Percentiles rank a stretch among this genome's conserved stretches.
Conservation (phyloP, 2,888 invertebrate species). For the Metopia argyrocephala region DNA sequence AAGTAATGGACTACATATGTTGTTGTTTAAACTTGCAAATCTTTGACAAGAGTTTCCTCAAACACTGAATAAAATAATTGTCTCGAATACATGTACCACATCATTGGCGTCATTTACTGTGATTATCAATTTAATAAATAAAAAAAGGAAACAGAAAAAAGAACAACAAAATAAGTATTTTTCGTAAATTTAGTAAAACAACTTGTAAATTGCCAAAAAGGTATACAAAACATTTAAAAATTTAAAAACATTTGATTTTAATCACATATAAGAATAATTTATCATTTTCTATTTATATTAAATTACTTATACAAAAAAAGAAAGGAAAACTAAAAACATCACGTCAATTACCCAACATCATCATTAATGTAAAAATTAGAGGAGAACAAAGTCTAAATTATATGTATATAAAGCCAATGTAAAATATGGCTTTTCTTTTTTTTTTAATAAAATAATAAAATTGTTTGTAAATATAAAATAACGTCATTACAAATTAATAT, state of each 20-base stretch:
- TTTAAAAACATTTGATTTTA: not conserved
- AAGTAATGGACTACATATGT: constrained; percentile 8
- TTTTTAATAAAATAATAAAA: constrained; percentile 5
- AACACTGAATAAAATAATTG: constrained; percentile 28
- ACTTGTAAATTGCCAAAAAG: too few species aligned
- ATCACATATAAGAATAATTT: not conserved
- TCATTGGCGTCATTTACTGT: constrained; percentile 22
- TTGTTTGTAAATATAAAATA: constrained; percentile 10
- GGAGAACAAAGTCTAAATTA: constrained; percentile 51
- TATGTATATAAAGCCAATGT: constrained; percentile 36
- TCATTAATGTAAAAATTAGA: not conserved
- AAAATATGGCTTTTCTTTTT: not conserved
- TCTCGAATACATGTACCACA: not conserved
- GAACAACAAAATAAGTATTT: too few species aligned
- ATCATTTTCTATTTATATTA: constrained; percentile 31
- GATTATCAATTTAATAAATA: constrained; percentile 14
- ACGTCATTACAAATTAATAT: constrained; percentile 36
- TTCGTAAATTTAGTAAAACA: too few species aligned
- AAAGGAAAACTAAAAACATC: not conserved
- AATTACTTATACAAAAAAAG: too few species aligned
- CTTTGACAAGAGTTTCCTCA: not conserved
- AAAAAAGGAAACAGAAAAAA: too few species aligned
- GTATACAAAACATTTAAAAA: constrained; percentile 17
- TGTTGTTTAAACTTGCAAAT: not conserved
- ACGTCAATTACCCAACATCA: not conserved